phyloP scores from a whole-genome alignment of 2,888 invertebrate genomes.

The Torymus aiolomorphi region DNA sequence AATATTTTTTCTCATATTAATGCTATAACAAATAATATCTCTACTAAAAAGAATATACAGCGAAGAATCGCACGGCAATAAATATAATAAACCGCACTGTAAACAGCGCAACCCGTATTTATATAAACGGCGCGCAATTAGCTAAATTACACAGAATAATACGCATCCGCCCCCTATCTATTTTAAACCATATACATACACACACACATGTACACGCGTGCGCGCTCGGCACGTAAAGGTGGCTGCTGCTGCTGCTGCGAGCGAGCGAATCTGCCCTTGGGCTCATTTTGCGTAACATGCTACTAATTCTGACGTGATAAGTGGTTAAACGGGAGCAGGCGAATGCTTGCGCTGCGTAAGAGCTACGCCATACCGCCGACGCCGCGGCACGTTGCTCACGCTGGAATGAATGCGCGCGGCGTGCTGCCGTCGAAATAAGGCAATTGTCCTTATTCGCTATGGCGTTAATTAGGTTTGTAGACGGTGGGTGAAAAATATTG shows the following conservation, averaged over 20 bases:
- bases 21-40: too few species aligned
- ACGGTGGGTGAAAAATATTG: too few species aligned
- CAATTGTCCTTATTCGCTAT: conserved; percentile 29
- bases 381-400: background rate
- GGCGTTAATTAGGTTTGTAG: too few species aligned
- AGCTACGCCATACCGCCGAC: background rate
- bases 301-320: conserved; percentile 69
- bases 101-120: too few species aligned
- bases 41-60: too few species aligned
- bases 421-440: conserved; percentile 27
- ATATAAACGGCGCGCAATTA: conserved; percentile 7
- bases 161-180: conserved; percentile 24
- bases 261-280: conserved; percentile 65
- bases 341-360: conserved; percentile 32
- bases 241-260: conserved; percentile 8
- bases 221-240: background rate
- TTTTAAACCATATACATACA: conserved; percentile 8
- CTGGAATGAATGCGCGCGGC: conserved; percentile 38
- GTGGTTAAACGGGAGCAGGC: conserved; percentile 68
- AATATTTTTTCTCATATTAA: too few species aligned
- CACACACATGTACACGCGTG: background rate
- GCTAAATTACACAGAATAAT: conserved; percentile 51
- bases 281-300: conserved; percentile 64
- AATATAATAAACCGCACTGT: too few species aligned
- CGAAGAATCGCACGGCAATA: too few species aligned